phyloP scores from a whole-genome alignment of 2,797 vertebrate genomes.

The Alcedo atthis region DNA sequence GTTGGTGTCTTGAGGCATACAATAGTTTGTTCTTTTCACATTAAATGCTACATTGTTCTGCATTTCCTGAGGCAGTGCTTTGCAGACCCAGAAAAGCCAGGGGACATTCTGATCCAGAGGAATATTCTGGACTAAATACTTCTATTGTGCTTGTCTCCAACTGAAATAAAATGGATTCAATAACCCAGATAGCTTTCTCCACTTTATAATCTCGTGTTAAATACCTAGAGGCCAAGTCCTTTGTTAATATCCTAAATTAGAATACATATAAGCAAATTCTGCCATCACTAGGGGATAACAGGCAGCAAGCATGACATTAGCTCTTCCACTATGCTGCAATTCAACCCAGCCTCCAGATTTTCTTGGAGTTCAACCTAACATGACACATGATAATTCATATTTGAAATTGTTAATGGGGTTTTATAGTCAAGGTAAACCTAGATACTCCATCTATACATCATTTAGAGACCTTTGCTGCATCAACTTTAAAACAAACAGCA shows the following conservation, averaged over 20 bases:
- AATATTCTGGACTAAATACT: background rate
- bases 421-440: background rate
- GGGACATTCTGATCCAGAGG: background rate
- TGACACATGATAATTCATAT: accelerated
- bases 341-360: background rate
- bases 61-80: background rate
- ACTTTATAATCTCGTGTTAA: background rate
- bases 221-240: background rate
- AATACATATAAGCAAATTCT: background rate
- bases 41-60: background rate
- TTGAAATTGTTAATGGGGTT: background rate
- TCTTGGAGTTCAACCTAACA: background rate
- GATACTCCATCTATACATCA: background rate
- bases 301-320: accelerated
- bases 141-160: background rate
- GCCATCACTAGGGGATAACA: background rate
- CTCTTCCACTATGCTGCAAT: background rate
- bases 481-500: background rate
- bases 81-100: background rate
- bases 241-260: background rate
- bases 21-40: background rate
- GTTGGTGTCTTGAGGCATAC: background rate
- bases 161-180: background rate
- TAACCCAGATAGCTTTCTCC: background rate
- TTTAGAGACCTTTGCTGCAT: background rate